Evolutionary conservation across 2,113 vertebrate genomes (phyloP).

Genomic region (Fregata magnificens): DNA sequence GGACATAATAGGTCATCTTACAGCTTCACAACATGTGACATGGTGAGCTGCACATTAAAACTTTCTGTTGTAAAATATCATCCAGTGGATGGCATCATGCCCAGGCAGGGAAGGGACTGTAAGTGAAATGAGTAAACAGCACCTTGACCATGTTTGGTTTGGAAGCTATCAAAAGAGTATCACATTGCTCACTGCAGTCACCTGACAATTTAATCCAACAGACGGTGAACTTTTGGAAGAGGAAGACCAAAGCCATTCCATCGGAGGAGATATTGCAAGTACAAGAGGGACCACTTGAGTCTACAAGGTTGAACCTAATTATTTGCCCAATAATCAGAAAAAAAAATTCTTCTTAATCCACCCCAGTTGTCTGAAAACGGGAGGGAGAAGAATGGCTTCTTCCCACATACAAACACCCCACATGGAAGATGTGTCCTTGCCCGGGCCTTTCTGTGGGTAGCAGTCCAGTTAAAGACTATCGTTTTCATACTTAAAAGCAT

Average conservation of each 20-base stretch:
- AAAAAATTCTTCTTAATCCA: background rate
- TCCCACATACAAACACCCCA: background rate
- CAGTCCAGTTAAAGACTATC: background rate
- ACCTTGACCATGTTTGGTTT: background rate
- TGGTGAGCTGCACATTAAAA: background rate
- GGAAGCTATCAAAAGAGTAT: background rate
- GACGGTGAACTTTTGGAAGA: background rate
- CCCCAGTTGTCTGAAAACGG: background rate
- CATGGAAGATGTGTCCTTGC: background rate
- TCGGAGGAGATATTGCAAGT: background rate
- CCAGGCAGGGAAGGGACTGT: background rate
- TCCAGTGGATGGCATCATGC: background rate
- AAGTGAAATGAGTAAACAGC: background rate
- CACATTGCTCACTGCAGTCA: background rate
- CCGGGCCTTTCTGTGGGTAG: background rate
- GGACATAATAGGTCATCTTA: background rate
- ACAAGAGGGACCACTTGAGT: background rate
- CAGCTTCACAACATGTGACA: background rate
- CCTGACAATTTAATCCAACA: background rate
- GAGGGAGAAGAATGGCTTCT: background rate
- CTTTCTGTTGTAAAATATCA: background rate
- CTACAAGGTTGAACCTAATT: background rate
- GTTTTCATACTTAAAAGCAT: background rate
- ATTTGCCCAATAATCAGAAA: background rate
- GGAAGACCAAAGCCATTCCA: background rate